Conservation (phyloP, 2,113 vertebrate species). For the Copsychus sechellarum region DNA sequence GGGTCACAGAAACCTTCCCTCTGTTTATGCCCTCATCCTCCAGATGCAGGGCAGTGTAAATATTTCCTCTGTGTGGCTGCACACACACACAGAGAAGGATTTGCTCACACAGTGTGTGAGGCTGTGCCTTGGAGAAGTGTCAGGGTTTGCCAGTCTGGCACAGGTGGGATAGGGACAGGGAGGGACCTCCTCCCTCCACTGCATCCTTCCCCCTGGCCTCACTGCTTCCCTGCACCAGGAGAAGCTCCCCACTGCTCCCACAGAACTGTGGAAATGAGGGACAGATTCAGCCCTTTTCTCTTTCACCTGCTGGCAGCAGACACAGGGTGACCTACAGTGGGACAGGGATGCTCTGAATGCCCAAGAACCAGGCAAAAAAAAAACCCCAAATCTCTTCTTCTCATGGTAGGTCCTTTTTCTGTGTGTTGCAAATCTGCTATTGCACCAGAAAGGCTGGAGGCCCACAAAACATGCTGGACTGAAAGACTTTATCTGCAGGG, state of each 20-base stretch:
- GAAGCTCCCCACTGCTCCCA: not conserved
- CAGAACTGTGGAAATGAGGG: not conserved
- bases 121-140: rapidly evolving
- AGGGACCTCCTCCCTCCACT: not conserved
- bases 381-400: not conserved
- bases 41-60: slow-evolving; percentile 15
- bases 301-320: not conserved
- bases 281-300: not conserved
- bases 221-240: not conserved
- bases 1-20: slow-evolving; percentile 6
- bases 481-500: not conserved
- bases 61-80: not conserved
- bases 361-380: not conserved
- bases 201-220: not conserved
- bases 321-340: not conserved
- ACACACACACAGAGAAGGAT: not conserved
- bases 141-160: not conserved
- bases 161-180: not conserved
- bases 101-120: not conserved
- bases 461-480: not conserved
- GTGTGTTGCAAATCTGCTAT: not conserved
- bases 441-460: not conserved
- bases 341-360: not conserved
- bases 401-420: not conserved
- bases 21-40: not conserved